phyloP scores from a whole-genome alignment of 2,797 vertebrate species.

The Sebastes dallii region DNA sequence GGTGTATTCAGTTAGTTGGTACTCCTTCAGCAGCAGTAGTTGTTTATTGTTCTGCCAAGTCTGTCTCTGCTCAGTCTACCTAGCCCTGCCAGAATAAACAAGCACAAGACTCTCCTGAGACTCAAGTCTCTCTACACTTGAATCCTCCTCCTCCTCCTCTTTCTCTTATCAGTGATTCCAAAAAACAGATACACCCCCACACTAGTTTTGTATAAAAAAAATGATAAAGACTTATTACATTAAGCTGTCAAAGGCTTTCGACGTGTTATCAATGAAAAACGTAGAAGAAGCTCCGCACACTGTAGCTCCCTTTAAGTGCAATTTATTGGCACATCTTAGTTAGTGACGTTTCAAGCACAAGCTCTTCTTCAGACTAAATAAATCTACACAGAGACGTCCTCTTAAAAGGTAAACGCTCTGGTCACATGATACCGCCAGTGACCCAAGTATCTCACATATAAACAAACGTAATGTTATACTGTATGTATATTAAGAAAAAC shows the following conservation, averaged over 20 bases:
- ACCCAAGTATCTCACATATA: no score
- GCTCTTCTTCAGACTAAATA: no score
- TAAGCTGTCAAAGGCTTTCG: background rate
- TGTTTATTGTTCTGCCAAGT: conserved; percentile 50
- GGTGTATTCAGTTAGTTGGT: background rate
- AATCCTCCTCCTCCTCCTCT: background rate
- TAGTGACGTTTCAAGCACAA: no score
- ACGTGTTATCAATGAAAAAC: no score
- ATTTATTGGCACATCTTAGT: no score
- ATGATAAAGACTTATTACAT: background rate
- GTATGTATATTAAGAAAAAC: no score
- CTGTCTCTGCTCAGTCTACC: conserved; percentile 6
- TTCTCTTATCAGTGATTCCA: background rate
- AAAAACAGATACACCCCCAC: conserved; percentile 5
- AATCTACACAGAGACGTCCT: no score
- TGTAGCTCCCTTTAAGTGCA: no score
- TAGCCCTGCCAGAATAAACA: conserved; percentile 39
- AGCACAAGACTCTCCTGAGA: conserved; percentile 23
- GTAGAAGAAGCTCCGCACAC: no score
- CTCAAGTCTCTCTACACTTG: conserved; percentile 4
- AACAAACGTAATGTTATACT: no score
- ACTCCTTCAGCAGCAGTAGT: conserved; percentile 2
- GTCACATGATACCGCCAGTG: no score
- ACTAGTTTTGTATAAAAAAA: background rate
- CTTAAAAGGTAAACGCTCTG: no score